Percentiles rank a stretch among this genome's conserved stretches.
These are phyloP conservation scores for Tachina grossa DNA, from an alignment of 2,888 invertebrate genomes.

Conservation along the genomic window DNA sequence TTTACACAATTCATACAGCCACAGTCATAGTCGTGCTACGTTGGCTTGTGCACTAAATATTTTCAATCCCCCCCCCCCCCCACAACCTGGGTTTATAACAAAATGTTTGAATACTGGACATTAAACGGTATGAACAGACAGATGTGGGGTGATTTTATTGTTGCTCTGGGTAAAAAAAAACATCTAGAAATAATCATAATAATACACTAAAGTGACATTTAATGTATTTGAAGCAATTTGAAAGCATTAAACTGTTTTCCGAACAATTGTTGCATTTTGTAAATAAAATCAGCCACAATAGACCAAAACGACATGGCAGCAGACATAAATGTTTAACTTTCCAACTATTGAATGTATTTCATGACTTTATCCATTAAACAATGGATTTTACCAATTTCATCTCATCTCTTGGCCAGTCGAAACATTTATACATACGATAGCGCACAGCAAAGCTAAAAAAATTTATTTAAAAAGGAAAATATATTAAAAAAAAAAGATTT, in stretches of 20 bases:
- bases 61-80: neutral
- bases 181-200: slow-evolving; percentile 54
- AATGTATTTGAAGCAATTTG: slow-evolving; percentile 50
- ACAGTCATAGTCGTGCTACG: no score
- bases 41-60: neutral
- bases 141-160: neutral
- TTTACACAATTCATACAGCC: neutral
- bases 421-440: neutral
- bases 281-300: slow-evolving; percentile 65
- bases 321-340: slow-evolving; percentile 58
- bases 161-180: slow-evolving; percentile 4
- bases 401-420: slow-evolving; percentile 52
- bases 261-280: slow-evolving; percentile 66
- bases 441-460: slow-evolving; percentile 8
- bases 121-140: neutral
- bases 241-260: slow-evolving; percentile 49
- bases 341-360: slow-evolving; percentile 59
- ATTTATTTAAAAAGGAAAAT: neutral
- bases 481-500: neutral
- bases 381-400: slow-evolving; percentile 58
- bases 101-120: slow-evolving; percentile 21
- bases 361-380: slow-evolving; percentile 67
- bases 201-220: slow-evolving; percentile 54
- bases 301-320: slow-evolving; percentile 58
- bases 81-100: neutral